A percentile compares a stretch with the other conserved stretches of the same genome.
These are phyloP conservation scores for Oscheius onirici DNA, from an alignment of 2,888 invertebrate species.

Conservation along the genomic window DNA sequence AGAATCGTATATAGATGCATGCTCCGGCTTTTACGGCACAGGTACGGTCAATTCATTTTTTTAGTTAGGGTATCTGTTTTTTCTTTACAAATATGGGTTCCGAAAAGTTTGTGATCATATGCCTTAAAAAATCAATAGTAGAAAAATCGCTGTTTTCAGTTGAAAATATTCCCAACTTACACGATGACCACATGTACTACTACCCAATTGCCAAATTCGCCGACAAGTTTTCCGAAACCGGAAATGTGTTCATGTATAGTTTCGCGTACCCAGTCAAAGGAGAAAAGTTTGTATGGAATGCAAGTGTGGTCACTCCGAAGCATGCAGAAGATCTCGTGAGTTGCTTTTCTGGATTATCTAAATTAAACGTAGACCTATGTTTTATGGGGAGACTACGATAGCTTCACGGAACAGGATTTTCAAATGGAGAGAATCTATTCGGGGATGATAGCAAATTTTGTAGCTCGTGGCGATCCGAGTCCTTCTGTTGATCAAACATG, in stretches of 20 bases:
- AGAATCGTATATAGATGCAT: not conserved
- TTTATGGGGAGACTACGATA: not conserved
- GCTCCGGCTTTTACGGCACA: not conserved
- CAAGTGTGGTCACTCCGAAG: not conserved
- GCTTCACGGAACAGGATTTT: not conserved
- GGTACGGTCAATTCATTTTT: no score
- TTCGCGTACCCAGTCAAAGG: not conserved
- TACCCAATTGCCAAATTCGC: not conserved
- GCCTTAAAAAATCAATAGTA: no score
- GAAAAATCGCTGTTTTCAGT: not conserved
- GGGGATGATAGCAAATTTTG: conserved; percentile 45
- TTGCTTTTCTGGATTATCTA: not conserved
- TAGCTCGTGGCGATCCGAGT: conserved; percentile 38
- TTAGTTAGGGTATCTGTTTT: no score
- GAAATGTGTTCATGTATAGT: not conserved
- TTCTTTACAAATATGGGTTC: no score
- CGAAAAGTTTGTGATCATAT: no score
- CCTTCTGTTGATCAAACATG: conserved; percentile 10
- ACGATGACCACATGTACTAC: not conserved
- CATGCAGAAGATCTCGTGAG: not conserved
- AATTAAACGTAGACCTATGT: not conserved
- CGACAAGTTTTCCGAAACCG: conserved; percentile 6
- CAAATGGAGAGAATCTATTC: conserved; percentile 36
- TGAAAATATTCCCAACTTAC: not conserved
- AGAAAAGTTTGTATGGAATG: not conserved